Evolutionary conservation across 2,113 vertebrate species (phyloP).

Genomic region (Laticauda laticaudata): DNA sequence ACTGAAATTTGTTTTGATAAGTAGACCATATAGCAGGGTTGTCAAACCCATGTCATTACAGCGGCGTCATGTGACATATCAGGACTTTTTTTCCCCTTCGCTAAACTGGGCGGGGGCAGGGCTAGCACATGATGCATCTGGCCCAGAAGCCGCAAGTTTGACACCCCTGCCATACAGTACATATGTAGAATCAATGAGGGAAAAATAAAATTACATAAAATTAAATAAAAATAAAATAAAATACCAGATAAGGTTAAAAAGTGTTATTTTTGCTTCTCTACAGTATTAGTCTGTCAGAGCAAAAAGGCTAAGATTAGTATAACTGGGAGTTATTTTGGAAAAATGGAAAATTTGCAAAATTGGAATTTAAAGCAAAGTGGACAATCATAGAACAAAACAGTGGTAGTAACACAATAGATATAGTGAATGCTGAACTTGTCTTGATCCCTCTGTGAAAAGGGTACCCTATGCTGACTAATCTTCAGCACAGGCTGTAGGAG

Average conservation of each 20-base stretch:
- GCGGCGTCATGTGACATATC: no score
- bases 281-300: not conserved
- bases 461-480: slow-evolving; percentile 63
- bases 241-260: not conserved
- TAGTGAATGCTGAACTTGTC: slow-evolving; percentile 54
- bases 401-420: slow-evolving; percentile 6
- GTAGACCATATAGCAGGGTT: not conserved
- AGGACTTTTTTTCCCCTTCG: no score
- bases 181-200: not conserved
- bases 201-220: not conserved
- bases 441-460: slow-evolving; percentile 57
- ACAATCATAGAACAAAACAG: slow-evolving; percentile 42
- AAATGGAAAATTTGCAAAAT: not conserved
- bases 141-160: no score
- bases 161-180: no score
- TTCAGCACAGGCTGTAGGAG: slow-evolving; percentile 75
- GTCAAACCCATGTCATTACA: no score
- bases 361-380: slow-evolving; percentile 22
- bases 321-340: not conserved
- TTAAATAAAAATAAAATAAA: not conserved
- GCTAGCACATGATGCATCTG: no score
- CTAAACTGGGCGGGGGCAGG: no score
- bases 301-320: no score
- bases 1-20: not conserved
- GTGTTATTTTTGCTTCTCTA: not conserved